phyloP scores from a whole-genome alignment of 2,888 invertebrate genomes.

The Tuberolachnus salignus region DNA sequence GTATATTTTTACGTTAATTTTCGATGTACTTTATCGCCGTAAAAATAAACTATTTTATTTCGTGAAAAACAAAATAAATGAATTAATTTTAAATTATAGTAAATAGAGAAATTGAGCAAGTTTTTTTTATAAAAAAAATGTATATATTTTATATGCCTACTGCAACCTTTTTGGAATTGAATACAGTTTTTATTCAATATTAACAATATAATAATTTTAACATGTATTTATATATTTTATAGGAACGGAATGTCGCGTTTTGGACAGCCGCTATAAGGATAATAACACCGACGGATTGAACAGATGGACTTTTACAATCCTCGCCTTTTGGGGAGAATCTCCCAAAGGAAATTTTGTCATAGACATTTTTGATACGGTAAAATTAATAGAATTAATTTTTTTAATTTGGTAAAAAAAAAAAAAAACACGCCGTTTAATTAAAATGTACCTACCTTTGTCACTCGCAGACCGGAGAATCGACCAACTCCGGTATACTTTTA shows the following conservation, averaged over 20 bases:
- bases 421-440: too few species aligned
- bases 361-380: conserved; percentile 65
- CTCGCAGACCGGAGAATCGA: conserved; percentile 28
- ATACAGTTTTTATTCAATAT: not conserved
- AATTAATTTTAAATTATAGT: too few species aligned
- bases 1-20: too few species aligned
- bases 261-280: conserved; percentile 74
- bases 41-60: too few species aligned
- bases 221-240: conserved; percentile 34
- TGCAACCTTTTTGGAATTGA: too few species aligned
- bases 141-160: not conserved
- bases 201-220: conserved; percentile 49
- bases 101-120: too few species aligned
- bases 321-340: conserved; percentile 88
- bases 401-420: too few species aligned
- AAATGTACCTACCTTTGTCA: not conserved
- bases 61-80: too few species aligned
- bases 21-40: too few species aligned
- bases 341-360: conserved; percentile 76
- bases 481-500: conserved; percentile 39
- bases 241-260: conserved; percentile 75
- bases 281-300: conserved; percentile 72
- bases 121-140: too few species aligned
- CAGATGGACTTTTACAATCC: conserved; percentile 86
- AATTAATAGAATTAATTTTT: conserved; percentile 29